Evolutionary conservation across 2,888 invertebrate species (phyloP), one percentile per base, ranked within the genome.

Genomic region (Aleiodes alternator): DNA sequence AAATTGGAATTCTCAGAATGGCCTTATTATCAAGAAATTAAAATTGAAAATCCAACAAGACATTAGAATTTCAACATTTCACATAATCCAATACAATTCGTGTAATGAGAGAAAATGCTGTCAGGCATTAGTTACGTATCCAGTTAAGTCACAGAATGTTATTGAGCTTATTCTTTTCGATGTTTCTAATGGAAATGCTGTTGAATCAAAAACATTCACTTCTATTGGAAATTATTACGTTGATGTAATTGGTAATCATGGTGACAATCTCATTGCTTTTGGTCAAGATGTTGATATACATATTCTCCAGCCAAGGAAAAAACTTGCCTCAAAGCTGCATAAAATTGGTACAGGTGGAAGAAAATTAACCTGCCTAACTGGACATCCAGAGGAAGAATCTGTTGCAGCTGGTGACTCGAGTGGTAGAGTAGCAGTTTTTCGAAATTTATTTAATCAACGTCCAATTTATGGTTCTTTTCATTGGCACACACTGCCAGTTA

Each of bases 401-500:
- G 90, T 95, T 9, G 93, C 95, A 3, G 94, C 94, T 0, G 96
- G 95, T 9, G 94, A 95, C 88, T 90, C 90, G 51, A 89, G 90
- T 53, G 96, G 96, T 0, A 90, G 92, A 74, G 91, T 95, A 16
- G 83, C 92, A 16, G 84, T 95, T 11, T 95, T 94, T 94, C 92
- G 90, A 69, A 88, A 90, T 73, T 87, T 93, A 66, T 89, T 81
- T 43, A 80, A 82, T 56, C 61, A 73, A 16, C 80, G 77, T 80
- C 82, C 86, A 38, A 77, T 88, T 9, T 90, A 91, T 83, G 90
- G 92, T 0, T 87, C 92, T 1, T 93, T 92, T 83, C 96, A 96
- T 86, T 96, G 96, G 96, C 96, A 96, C 89, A 92, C 93, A 4
- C 90, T 95, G 66, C 92, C 93, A 48, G 93, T 96, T 0, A 90